These are phyloP conservation scores for Ophioninae sp. DNA, from an alignment of 2,888 invertebrate species.

Conservation along the genomic window DNA sequence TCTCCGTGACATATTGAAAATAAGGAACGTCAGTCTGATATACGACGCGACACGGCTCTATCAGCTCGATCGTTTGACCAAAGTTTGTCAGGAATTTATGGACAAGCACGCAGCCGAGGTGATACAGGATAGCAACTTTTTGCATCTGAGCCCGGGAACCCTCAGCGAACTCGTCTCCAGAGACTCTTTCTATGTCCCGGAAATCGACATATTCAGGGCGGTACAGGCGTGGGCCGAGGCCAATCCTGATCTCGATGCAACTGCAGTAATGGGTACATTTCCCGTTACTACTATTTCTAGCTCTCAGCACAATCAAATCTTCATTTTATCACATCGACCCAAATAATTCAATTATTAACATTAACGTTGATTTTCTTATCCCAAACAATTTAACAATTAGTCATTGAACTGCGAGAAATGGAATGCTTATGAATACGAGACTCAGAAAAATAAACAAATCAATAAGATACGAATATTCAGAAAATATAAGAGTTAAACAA, in stretches of 20 bases:
- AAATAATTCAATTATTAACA: neutral
- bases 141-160: slow-evolving; percentile 91
- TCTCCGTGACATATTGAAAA: slow-evolving; percentile 92
- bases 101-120: slow-evolving; percentile 94
- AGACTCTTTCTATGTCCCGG: slow-evolving; percentile 98
- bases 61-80: slow-evolving; percentile 83
- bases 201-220: slow-evolving; percentile 96
- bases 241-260: slow-evolving; percentile 85
- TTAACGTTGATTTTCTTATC: no score
- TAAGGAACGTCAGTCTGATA: slow-evolving; percentile 96
- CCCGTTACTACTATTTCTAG: neutral
- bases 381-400: neutral
- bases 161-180: slow-evolving; percentile 92
- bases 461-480: neutral
- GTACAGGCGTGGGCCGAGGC: slow-evolving; percentile 93
- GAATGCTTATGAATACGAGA: no score
- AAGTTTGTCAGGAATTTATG: slow-evolving; percentile 91
- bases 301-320: neutral
- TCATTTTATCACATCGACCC: slow-evolving; percentile 5
- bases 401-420: neutral
- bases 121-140: slow-evolving; percentile 91
- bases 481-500: neutral
- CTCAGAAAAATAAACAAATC: neutral
- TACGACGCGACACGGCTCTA: slow-evolving; percentile 94
- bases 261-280: slow-evolving; percentile 72